Conservation (phyloP, 23 tunicate genomes). For the Diplosoma virens region DNA sequence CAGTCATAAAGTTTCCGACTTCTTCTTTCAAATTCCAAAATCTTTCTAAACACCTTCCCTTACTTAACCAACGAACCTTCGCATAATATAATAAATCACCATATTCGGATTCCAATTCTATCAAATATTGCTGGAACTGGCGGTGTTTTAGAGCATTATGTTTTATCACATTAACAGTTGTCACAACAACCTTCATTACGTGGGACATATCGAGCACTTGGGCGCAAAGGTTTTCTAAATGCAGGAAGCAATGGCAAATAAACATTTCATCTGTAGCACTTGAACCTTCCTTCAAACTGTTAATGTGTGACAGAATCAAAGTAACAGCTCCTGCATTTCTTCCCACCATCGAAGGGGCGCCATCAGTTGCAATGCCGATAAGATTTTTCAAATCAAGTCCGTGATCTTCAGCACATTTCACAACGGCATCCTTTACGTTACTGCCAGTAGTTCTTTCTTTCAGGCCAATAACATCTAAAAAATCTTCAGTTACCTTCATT, state of each 20-base stretch:
- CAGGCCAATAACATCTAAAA: conserved; percentile 22
- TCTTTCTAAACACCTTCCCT: conserved; percentile 7
- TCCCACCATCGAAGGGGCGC: conserved; percentile 36
- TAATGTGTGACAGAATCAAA: conserved; percentile 31
- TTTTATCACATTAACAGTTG: conserved; percentile 1
- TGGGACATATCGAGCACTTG: conserved; percentile 20
- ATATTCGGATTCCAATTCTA: background rate
- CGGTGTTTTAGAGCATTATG: conserved; percentile 3
- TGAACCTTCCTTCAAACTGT: background rate
- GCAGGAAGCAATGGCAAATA: conserved; percentile 35
- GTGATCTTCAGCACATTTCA: conserved; percentile 1
- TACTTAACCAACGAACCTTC: conserved; percentile 13
- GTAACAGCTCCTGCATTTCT: conserved; percentile 38
- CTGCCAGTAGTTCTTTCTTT: conserved; percentile 1
- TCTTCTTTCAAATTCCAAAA: too few relatives aligned
- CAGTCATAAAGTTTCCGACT: conserved; percentile 4
- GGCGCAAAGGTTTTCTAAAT: conserved; percentile 16
- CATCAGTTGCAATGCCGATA: conserved; percentile 42
- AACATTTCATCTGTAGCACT: conserved; percentile 24
- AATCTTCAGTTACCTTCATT: conserved; percentile 42
- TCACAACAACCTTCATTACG: conserved; percentile 9
- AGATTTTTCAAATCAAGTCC: conserved; percentile 23
- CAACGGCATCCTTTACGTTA: background rate
- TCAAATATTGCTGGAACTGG: conserved; percentile 4
- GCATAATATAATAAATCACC: background rate